Evolutionary conservation across 2,888 invertebrate species (phyloP), one percentile per base, ranked within the genome.

Genomic region (Sclerodermus sp.): DNA sequence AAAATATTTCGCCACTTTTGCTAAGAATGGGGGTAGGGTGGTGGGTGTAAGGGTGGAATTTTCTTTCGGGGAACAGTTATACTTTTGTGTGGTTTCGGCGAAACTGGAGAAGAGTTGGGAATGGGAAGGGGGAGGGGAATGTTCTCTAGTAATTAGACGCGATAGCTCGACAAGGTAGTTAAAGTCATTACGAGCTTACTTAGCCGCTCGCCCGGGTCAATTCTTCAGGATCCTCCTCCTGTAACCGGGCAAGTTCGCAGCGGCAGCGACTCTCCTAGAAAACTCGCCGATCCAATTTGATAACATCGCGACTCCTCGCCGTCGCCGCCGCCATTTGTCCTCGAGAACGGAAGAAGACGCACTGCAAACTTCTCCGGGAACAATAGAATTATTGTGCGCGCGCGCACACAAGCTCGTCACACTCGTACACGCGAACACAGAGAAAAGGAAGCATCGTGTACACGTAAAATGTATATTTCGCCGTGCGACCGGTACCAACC

Each of bases 121-220:
- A n/a, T 10, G 16, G 34, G 45, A 37, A 36, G 48, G n/a, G 34
- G 29, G 32, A 49, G 30, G 13, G 39, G 51, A 32, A 18, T 38
- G 49, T 46, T 43, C 36, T 13, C 17, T 41, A 43, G 47, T 60
- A 57, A 58, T 60, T 58, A 61, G 51, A 53, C 41, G 17, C 45
- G 53, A 61, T 51, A 53, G 53, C 48, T 53, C 55, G 41, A 52
- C 50, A 23, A 39, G 54, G 49, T 54, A 57, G 58, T 52, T 55
- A 60, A 60, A 50, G 34, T 58, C 47, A 48, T 60, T 58, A 53
- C 44, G 37, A 38, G 45, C 50, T 56, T 48, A 50, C 50, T 60
- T 58, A 54, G 42, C 16, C 23, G 8, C 42, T 17, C 44, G 43
- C 43, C 36, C 18, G 46, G 43, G 49, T 56, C 58, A 48, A 45